A percentile compares a stretch with the other conserved stretches of the same genome.
These are phyloP conservation scores for Listronotus bonariensis DNA, from an alignment of 1,140 invertebrate genomes.

Conservation along the genomic window DNA sequence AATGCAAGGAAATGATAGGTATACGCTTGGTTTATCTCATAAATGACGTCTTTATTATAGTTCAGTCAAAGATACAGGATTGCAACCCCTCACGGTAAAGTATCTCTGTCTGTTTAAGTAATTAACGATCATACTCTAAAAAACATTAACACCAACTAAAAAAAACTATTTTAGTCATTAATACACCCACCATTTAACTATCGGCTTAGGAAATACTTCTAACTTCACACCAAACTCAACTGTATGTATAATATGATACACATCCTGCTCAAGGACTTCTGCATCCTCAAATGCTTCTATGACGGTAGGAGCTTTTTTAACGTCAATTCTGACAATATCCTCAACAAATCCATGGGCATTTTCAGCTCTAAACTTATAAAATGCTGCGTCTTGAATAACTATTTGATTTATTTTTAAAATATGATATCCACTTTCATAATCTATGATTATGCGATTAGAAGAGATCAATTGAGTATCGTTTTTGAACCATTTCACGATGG, in stretches of 20 bases:
- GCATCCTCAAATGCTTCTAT: constrained; percentile 27
- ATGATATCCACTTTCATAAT: constrained; percentile 25
- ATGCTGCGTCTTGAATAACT: constrained; percentile 24
- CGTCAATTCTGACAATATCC: constrained; percentile 26
- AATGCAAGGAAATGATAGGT: no score
- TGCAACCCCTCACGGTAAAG: no score
- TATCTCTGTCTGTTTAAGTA: no score
- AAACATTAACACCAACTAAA: no score
- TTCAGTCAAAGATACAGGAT: no score
- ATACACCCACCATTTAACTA: constrained; percentile 22
- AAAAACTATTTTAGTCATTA: background rate
- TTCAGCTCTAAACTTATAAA: constrained; percentile 28
- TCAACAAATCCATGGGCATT: constrained; percentile 22
- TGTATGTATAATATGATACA: constrained; percentile 30
- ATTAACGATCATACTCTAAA: no score
- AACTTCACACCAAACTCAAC: constrained; percentile 23
- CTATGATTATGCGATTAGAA: constrained; percentile 7
- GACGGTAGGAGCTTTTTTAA: constrained; percentile 29
- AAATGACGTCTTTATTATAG: no score
- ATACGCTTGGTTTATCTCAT: no score
- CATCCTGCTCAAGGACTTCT: constrained; percentile 25
- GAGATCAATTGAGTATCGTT: constrained; percentile 14
- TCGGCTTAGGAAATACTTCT: constrained; percentile 25
- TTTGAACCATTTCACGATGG: constrained; percentile 22
- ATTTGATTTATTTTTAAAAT: constrained; percentile 20